Evolutionary conservation across 2,888 invertebrate species (phyloP), one percentile per base, ranked within the genome.

Genomic region (Synanthedon tipuliformis): DNA sequence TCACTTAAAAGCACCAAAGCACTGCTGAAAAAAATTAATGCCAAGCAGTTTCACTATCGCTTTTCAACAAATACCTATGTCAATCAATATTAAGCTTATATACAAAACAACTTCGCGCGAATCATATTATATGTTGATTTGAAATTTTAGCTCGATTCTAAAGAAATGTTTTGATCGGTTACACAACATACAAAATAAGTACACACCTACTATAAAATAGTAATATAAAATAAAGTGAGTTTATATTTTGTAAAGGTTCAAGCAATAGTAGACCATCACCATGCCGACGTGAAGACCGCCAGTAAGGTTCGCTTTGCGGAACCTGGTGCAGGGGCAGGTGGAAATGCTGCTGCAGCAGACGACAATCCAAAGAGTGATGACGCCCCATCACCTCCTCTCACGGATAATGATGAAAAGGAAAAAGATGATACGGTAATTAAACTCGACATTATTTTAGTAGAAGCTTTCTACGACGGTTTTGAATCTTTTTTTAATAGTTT

Each of bases 191-290:
- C 2, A 34, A 34, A 34, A 27, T 8, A 8, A 27, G 8, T 8
- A 27, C 27, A 27, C 27, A 27, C 8, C 27, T 8, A 27, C 27
- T n/a, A 1, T 1, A 27, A 27, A 27, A 34, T 34, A 34, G 10
- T 34, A 34, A 34, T n/a, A n/a, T n/a, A n/a, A n/a, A n/a, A n/a
- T n/a, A 23, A 34, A 10, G 34, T 34, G 8, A 34, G 10, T 34
- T 34, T 34, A 34, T 34, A 34, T 34, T 34, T 10, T 34, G 34
- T 54, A 57, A 87, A 97, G 96, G 96, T 97, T 52, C 97, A 97
- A 89, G 93, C 95, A 52, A 96, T 97, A 68, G 94, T 97, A 59
- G 97, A 97, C 81, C 94, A 95, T 72, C 94, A 95, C 75, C 95
- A 95, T 73, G 93, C 93, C 59, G 92, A 93, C 68, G 89, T 92